These are phyloP conservation scores for Euclidia mi DNA, from an alignment of 2,888 invertebrate species.

Conservation along the genomic window DNA sequence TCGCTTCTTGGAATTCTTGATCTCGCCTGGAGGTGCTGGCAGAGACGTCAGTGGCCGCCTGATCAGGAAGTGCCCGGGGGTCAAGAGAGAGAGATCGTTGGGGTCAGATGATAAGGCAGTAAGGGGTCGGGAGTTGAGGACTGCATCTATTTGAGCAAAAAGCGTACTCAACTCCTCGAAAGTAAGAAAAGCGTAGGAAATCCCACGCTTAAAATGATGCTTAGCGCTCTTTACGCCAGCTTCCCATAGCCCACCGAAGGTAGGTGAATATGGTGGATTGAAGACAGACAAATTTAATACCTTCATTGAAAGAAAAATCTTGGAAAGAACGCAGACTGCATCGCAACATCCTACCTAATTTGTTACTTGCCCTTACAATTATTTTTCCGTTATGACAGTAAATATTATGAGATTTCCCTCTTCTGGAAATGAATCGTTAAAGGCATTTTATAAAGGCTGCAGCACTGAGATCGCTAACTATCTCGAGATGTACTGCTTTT, in stretches of 20 bases:
- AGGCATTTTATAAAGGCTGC: conserved; percentile 13
- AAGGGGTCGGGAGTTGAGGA: conserved; percentile 13
- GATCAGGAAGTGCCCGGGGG: conserved; percentile 22
- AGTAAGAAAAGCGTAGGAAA: background rate
- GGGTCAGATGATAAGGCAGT: background rate
- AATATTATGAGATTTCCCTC: conserved; percentile 13
- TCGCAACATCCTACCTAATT: background rate
- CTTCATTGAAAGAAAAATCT: background rate
- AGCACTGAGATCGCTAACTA: conserved; percentile 13
- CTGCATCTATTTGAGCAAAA: conserved; percentile 10
- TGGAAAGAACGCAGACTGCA: background rate
- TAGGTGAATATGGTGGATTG: conserved; percentile 16
- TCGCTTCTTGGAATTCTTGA: conserved; percentile 15
- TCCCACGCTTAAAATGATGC: conserved; percentile 5
- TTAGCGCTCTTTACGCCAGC: conserved; percentile 23
- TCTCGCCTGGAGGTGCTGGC: conserved; percentile 4
- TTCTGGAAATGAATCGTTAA: conserved; percentile 6
- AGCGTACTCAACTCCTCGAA: conserved; percentile 10
- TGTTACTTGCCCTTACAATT: conserved; percentile 17
- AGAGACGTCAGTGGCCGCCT: conserved; percentile 16
- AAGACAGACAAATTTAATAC: conserved; percentile 17
- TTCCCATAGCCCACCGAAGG: conserved; percentile 24
- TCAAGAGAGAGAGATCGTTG: conserved; percentile 1
- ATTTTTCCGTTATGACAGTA: conserved; percentile 18
- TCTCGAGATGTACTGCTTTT: conserved; percentile 11